phyloP scores from a whole-genome alignment of 2,113 vertebrate genomes.

The Hippoglossus stenolepis region DNA sequence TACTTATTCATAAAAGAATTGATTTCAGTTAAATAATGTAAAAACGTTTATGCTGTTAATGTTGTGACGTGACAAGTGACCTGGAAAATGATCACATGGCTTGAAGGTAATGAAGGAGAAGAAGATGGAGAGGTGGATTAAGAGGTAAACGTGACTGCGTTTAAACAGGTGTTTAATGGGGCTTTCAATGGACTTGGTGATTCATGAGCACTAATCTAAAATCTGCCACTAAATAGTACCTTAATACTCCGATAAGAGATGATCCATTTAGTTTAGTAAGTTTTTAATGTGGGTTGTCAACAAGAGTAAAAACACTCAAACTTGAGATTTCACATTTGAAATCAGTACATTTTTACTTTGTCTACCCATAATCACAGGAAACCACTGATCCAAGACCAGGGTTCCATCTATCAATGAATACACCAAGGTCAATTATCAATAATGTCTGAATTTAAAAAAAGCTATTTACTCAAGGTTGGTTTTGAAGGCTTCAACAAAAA shows the following conservation, averaged over 20 bases:
- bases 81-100: slow-evolving; percentile 23
- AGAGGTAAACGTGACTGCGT: background rate
- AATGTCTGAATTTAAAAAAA: background rate
- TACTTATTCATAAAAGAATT: slow-evolving; percentile 15
- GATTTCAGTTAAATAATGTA: slow-evolving; percentile 27
- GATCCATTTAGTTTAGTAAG: background rate
- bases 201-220: slow-evolving; percentile 9
- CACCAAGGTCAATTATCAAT: background rate
- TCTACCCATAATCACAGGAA: background rate
- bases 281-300: background rate
- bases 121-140: slow-evolving; percentile 37
- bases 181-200: slow-evolving; percentile 25
- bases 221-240: background rate
- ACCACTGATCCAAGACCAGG: background rate
- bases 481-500: no score
- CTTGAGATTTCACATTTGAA: background rate
- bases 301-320: background rate
- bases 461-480: no score
- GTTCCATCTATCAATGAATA: background rate
- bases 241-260: background rate
- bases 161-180: slow-evolving; percentile 15
- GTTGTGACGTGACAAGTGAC: slow-evolving; percentile 36
- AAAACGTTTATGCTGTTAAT: slow-evolving; percentile 15
- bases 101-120: slow-evolving; percentile 33
- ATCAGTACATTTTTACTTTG: background rate